Percentiles rank a stretch among this genome's conserved stretches.
Conservation (phyloP, 2,888 invertebrate species). For the Archaeoteleia sp. region DNA sequence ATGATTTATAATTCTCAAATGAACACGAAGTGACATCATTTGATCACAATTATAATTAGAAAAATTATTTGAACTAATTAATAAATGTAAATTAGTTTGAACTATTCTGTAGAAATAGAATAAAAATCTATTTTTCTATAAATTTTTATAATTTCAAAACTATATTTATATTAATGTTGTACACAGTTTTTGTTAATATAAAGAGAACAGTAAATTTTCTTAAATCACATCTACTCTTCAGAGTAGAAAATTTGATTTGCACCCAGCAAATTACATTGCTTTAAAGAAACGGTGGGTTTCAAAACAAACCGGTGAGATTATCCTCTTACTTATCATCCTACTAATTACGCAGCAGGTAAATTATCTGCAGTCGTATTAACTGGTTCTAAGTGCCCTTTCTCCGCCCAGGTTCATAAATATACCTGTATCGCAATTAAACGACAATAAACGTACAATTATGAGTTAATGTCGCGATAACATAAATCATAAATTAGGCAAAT, state of each 20-base stretch:
- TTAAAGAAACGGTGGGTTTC: slow-evolving; percentile 20
- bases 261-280: slow-evolving; percentile 14
- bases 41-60: no score
- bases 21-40: no score
- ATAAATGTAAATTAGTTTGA: no score
- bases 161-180: not conserved
- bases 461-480: slow-evolving; percentile 20
- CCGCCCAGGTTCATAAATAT: slow-evolving; percentile 24
- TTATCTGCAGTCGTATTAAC: slow-evolving; percentile 24
- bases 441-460: slow-evolving; percentile 24
- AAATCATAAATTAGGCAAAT: slow-evolving; percentile 14
- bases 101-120: no score
- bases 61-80: no score
- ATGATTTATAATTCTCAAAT: no score
- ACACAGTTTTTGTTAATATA: not conserved
- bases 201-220: slow-evolving; percentile 9
- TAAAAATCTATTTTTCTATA: not conserved
- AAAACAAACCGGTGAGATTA: slow-evolving; percentile 31
- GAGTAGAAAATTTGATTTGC: slow-evolving; percentile 1
- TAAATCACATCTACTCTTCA: not conserved
- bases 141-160: not conserved
- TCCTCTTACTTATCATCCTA: slow-evolving; percentile 32
- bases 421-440: slow-evolving; percentile 20
- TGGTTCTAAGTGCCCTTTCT: slow-evolving; percentile 31
- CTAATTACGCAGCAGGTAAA: slow-evolving; percentile 26